Conservation (phyloP, 2,797 vertebrate species). For the Siniperca obscura region DNA sequence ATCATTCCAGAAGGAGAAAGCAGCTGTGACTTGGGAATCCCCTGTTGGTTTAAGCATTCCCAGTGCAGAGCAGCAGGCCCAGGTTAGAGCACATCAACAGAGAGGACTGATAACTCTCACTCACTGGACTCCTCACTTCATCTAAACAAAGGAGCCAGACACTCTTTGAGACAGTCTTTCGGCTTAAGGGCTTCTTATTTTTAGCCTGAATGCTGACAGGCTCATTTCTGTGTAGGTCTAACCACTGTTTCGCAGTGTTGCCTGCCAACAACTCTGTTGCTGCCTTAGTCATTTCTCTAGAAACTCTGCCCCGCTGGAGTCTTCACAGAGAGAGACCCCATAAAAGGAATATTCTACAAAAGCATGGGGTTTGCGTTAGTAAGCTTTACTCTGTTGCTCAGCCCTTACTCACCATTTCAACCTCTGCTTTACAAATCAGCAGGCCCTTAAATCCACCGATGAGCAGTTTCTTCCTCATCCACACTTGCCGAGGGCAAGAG, state of each 20-base stretch:
- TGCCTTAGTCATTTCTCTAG: conserved; percentile 74
- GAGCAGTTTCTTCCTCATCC: conserved; percentile 75
- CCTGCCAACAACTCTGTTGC: conserved; percentile 65
- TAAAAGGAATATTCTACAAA: conserved; percentile 77
- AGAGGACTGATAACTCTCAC: conserved; percentile 69
- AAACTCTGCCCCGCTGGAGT: conserved; percentile 48
- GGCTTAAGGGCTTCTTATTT: conserved; percentile 78
- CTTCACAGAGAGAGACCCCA: conserved; percentile 68
- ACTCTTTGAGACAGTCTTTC: conserved; percentile 60
- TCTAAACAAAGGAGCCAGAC: conserved; percentile 67
- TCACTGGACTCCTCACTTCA: conserved; percentile 50
- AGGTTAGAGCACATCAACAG: conserved; percentile 56
- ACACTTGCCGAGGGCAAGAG: conserved; percentile 48
- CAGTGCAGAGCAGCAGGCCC: conserved; percentile 49
- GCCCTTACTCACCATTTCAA: conserved; percentile 77
- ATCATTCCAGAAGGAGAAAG: conserved; percentile 77
- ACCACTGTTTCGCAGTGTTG: conserved; percentile 44
- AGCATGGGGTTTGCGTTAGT: conserved; percentile 71
- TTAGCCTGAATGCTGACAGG: conserved; percentile 72
- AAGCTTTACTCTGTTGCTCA: conserved; percentile 72
- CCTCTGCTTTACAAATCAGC: conserved; percentile 73
- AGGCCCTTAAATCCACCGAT: conserved; percentile 63
- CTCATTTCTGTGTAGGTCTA: conserved; percentile 64
- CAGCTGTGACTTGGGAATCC: conserved; percentile 83
- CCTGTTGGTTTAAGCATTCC: conserved; percentile 76